These are phyloP conservation scores for Pecten maximus DNA, from an alignment of 2,888 invertebrate genomes.

Conservation along the genomic window DNA sequence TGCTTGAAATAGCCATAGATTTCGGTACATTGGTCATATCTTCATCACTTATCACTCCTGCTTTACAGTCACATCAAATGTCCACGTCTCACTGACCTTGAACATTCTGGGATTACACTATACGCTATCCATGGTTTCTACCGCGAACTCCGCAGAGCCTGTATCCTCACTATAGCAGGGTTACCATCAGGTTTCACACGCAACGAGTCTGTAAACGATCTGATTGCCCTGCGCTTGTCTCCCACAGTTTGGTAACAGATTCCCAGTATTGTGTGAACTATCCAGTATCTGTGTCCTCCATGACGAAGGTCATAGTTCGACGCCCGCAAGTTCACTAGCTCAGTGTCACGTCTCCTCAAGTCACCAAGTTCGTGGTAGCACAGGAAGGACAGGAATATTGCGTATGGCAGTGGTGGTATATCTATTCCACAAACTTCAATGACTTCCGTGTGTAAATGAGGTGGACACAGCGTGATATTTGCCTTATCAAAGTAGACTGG, in stretches of 20 bases:
- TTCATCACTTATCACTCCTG: no score
- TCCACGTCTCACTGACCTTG: no score
- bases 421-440: no score
- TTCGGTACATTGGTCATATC: no score
- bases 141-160: not conserved
- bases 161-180: not conserved
- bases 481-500: no score
- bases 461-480: no score
- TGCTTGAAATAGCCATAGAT: no score
- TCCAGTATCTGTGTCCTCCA: not conserved
- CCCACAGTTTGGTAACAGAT: not conserved
- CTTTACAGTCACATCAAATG: no score
- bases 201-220: not conserved
- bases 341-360: not conserved
- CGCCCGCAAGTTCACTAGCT: not conserved
- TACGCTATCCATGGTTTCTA: not conserved
- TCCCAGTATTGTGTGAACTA: not conserved
- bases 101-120: no score
- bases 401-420: not conserved
- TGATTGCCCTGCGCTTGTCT: not conserved
- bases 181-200: not conserved
- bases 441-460: no score
- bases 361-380: slow-evolving; percentile 16
- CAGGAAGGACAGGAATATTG: not conserved
- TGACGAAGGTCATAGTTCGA: not conserved